These are phyloP conservation scores for Sorex araneus DNA, from an alignment of 2,113 vertebrate species.

Conservation along the genomic window DNA sequence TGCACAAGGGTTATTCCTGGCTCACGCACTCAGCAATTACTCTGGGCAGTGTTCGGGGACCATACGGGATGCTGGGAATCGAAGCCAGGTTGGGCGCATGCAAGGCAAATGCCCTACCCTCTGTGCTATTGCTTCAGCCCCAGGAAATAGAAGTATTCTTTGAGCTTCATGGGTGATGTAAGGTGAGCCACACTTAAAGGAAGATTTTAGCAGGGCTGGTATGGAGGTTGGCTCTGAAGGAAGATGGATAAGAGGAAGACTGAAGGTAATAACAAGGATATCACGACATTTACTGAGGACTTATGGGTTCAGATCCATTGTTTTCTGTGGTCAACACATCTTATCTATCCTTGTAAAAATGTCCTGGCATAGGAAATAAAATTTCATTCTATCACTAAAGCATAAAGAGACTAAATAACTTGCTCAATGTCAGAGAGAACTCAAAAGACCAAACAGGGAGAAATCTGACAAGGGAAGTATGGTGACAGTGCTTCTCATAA, in stretches of 20 bases:
- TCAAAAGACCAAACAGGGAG: neutral
- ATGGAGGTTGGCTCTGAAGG: neutral
- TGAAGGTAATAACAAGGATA: rapidly evolving
- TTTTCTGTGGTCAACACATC: rapidly evolving
- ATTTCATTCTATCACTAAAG: neutral
- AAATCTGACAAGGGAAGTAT: neutral
- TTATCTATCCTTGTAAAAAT: neutral
- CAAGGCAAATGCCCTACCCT: too few species aligned
- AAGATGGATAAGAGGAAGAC: neutral
- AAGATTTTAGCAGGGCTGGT: neutral
- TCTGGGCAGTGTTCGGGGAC: too few species aligned
- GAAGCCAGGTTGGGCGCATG: too few species aligned
- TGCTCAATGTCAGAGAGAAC: neutral
- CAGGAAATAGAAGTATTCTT: too few species aligned
- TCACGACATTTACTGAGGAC: neutral
- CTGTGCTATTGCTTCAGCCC: too few species aligned
- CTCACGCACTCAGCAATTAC: too few species aligned
- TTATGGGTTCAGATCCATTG: rapidly evolving
- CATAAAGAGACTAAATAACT: neutral
- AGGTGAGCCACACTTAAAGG: neutral
- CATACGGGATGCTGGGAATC: too few species aligned
- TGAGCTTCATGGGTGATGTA: rapidly evolving
- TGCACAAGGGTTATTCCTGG: too few species aligned
- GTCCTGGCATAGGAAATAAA: neutral
- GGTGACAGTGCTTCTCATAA: neutral